Conservation (phyloP, 1,140 invertebrate genomes). For the Neocloeon triangulifer region DNA sequence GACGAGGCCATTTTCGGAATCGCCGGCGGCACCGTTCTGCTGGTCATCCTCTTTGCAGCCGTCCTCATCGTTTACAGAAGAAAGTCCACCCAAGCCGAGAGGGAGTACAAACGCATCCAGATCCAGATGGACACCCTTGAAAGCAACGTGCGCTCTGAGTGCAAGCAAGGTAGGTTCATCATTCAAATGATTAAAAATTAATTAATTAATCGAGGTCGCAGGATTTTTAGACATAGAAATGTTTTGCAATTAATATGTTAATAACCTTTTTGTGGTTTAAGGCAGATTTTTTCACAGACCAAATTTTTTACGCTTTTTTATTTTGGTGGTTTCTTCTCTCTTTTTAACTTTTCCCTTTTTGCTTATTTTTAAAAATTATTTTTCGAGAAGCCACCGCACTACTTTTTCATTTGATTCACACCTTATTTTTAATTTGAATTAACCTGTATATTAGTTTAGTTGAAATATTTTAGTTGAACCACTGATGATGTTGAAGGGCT, state of each 20-base stretch:
- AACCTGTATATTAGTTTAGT: constrained; percentile 4
- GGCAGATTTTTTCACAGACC: background rate
- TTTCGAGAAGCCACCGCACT: no score
- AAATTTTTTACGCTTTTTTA: constrained; percentile 5
- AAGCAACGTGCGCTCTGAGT: constrained; percentile 91
- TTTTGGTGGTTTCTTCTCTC: background rate
- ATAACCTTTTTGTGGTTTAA: constrained; percentile 1
- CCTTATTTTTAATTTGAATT: constrained; percentile 6
- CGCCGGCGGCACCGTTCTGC: constrained; percentile 54
- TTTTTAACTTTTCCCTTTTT: constrained; percentile 1
- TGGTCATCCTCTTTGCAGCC: constrained; percentile 64
- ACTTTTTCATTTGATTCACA: no score
- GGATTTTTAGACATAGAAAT: background rate
- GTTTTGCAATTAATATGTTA: no score
- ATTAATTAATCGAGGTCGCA: background rate
- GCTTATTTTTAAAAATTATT: no score
- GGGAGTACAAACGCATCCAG: constrained; percentile 92
- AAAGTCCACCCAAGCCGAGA: constrained; percentile 82
- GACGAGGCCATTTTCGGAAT: constrained; percentile 71
- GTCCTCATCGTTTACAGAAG: constrained; percentile 71
- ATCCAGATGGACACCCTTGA: constrained; percentile 99
- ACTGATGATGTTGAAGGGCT: no score
- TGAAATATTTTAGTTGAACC: no score
- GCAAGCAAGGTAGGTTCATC: constrained; percentile 62
- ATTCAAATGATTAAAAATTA: background rate